These are phyloP conservation scores for Chaenodraco wilsoni DNA, from an alignment of 2,797 vertebrate genomes.

Conservation along the genomic window DNA sequence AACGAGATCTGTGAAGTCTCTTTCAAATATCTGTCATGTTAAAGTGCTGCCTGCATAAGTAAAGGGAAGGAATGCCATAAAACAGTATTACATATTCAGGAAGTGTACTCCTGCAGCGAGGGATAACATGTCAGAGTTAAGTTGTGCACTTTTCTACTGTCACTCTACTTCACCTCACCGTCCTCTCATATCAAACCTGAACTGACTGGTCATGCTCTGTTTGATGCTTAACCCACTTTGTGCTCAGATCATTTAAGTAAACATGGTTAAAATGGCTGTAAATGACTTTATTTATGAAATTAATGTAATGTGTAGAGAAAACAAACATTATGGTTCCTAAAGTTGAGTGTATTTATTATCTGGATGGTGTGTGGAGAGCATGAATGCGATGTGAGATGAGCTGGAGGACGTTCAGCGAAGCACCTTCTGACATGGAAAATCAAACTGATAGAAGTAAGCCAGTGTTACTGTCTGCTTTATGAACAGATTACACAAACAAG, in stretches of 20 bases:
- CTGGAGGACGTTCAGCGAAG: constrained; percentile 46
- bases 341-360: constrained; percentile 82
- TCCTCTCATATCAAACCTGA: constrained; percentile 51
- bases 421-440: constrained; percentile 64
- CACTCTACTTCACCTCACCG: constrained; percentile 39
- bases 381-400: constrained; percentile 68
- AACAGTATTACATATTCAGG: constrained; percentile 60
- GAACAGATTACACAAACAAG: constrained; percentile 44
- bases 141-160: constrained; percentile 36
- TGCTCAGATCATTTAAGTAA: constrained; percentile 66
- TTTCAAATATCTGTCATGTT: constrained; percentile 11
- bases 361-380: constrained; percentile 67
- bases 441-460: constrained; percentile 42
- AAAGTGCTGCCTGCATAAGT: constrained; percentile 39
- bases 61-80: constrained; percentile 68
- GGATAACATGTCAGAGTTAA: constrained; percentile 21
- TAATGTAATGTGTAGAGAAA: constrained; percentile 58
- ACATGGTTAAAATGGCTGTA: constrained; percentile 65
- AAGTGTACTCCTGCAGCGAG: constrained; percentile 45
- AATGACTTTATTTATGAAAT: constrained; percentile 79
- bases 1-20: constrained; percentile 31
- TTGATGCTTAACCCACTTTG: constrained; percentile 57
- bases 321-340: constrained; percentile 46
- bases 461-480: constrained; percentile 44
- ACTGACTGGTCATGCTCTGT: constrained; percentile 57